Evolutionary conservation across 2,797 vertebrate species (phyloP).

Genomic region (Hybognathus amarus): DNA sequence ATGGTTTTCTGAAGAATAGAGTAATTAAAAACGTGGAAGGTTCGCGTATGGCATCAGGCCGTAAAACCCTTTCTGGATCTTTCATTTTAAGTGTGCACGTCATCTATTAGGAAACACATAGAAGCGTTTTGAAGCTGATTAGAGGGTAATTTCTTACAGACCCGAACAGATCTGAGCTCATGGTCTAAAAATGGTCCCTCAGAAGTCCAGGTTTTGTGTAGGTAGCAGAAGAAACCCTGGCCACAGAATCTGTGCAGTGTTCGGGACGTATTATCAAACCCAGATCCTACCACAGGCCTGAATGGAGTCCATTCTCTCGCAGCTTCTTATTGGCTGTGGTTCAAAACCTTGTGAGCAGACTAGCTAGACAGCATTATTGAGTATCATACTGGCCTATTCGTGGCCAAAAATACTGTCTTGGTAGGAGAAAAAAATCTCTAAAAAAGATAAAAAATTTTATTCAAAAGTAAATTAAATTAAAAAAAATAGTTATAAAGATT

Average conservation of each 20-base stretch:
- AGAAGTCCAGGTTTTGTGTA: constrained; percentile 44
- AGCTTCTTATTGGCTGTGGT: neutral
- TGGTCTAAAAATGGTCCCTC: constrained; percentile 19
- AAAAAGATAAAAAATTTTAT: no score
- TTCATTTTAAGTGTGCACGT: neutral
- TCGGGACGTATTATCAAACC: constrained; percentile 7
- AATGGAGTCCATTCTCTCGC: constrained; percentile 3
- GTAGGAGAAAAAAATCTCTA: neutral
- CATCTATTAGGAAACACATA: neutral
- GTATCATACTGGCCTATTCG: neutral
- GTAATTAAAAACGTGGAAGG: neutral
- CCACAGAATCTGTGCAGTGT: constrained; percentile 25
- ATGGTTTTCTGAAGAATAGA: neutral
- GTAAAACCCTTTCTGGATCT: neutral
- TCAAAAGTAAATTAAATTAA: no score
- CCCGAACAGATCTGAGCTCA: constrained; percentile 11
- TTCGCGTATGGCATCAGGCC: neutral
- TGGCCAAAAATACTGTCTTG: neutral
- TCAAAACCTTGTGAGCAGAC: neutral
- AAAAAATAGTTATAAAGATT: no score
- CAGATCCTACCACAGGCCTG: constrained; percentile 42
- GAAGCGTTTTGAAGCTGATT: constrained; percentile 22
- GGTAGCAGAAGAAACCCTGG: constrained; percentile 19
- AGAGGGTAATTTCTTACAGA: constrained; percentile 35
- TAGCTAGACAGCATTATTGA: neutral